These are phyloP conservation scores for Musca vetustissima DNA, from an alignment of 1,140 invertebrate genomes.

Conservation along the genomic window DNA sequence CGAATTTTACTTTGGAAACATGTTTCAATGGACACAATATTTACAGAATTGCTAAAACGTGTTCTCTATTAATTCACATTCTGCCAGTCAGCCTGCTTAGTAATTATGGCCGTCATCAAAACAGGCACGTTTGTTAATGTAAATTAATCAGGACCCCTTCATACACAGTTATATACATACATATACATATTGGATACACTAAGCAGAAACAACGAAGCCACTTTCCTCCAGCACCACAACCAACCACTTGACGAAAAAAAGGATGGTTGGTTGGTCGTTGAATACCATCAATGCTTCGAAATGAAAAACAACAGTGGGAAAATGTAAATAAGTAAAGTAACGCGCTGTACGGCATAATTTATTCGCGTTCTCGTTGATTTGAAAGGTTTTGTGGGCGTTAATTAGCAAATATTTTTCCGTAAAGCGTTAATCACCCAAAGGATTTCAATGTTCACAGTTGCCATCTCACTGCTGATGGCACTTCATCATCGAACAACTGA, in stretches of 20 bases:
- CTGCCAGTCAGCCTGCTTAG: background rate
- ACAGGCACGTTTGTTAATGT: slow-evolving; percentile 9
- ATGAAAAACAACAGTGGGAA: too few species aligned
- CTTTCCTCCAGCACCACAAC: background rate
- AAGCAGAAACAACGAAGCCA: background rate
- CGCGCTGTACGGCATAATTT: slow-evolving; percentile 3
- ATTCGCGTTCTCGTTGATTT: slow-evolving; percentile 11
- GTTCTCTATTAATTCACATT: slow-evolving; percentile 16
- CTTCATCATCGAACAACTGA: too few species aligned
- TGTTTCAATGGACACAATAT: too few species aligned
- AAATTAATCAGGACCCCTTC: slow-evolving; percentile 2
- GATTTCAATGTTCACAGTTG: background rate
- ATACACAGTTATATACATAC: background rate
- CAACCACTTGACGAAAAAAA: background rate
- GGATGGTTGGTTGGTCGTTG: too few species aligned
- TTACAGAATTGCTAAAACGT: slow-evolving; percentile 1
- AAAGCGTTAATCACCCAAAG: slow-evolving; percentile 17
- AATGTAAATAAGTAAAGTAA: too few species aligned
- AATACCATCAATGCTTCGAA: too few species aligned
- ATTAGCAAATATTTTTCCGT: slow-evolving; percentile 19
- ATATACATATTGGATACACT: too few species aligned
- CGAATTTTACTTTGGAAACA: too few species aligned
- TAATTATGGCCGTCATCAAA: slow-evolving; percentile 9
- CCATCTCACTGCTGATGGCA: too few species aligned
- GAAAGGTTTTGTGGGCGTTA: slow-evolving; percentile 8